Evolutionary conservation across 2,888 invertebrate species (phyloP).

Genomic region (Melieria picta): DNA sequence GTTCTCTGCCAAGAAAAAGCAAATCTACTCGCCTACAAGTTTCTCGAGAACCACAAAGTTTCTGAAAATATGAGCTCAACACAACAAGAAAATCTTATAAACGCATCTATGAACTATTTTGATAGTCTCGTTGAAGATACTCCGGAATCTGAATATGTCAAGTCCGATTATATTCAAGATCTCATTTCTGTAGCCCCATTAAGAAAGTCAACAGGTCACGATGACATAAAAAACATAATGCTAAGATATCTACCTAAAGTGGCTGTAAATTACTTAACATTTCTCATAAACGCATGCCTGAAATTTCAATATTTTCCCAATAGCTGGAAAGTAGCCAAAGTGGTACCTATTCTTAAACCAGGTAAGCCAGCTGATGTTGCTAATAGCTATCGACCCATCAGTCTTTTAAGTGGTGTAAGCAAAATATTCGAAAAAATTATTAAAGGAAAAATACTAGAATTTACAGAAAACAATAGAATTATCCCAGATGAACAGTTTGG

Average conservation of each 20-base stretch:
- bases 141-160: too few species aligned
- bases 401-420: conserved; percentile 2
- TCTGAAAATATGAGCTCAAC: too few species aligned
- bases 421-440: conserved; percentile 12
- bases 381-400: conserved; percentile 11
- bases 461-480: not conserved
- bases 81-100: too few species aligned
- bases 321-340: conserved; percentile 2
- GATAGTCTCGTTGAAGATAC: too few species aligned
- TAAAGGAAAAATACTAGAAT: not conserved
- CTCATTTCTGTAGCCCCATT: not conserved
- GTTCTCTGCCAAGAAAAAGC: not conserved
- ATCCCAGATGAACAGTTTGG: conserved; percentile 13
- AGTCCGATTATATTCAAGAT: too few species aligned
- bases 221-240: conserved; percentile 17
- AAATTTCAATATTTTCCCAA: conserved; percentile 15
- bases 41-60: too few species aligned
- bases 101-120: too few species aligned
- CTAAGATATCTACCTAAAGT: not conserved
- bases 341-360: not conserved
- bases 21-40: not conserved
- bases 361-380: not conserved
- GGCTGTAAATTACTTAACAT: not conserved
- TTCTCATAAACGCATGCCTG: conserved; percentile 4
- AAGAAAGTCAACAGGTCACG: conserved; percentile 1